These are phyloP conservation scores for Setophaga coronata DNA, from an alignment of 2,113 vertebrate genomes.

Conservation along the genomic window DNA sequence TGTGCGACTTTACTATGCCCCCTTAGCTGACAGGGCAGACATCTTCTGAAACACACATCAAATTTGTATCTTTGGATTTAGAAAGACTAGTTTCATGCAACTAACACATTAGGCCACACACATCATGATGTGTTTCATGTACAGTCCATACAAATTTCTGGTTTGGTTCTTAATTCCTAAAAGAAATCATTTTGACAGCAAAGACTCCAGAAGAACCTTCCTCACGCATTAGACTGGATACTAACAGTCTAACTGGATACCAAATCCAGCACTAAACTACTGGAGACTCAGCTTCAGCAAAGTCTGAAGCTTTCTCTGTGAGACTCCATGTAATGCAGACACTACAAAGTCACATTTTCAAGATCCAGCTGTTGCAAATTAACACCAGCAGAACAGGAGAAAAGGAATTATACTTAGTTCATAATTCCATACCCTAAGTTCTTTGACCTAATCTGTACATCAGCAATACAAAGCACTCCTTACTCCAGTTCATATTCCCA, in stretches of 20 bases:
- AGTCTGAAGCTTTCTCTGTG: background rate
- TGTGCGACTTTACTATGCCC: background rate
- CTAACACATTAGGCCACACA: background rate
- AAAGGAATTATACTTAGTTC: background rate
- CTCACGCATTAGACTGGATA: background rate
- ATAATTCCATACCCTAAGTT: background rate
- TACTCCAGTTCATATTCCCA: background rate
- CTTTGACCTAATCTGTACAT: background rate
- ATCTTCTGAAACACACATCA: background rate
- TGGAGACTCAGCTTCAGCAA: background rate
- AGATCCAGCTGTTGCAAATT: background rate
- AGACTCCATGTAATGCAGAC: background rate
- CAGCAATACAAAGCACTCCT: background rate
- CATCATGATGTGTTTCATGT: accelerated
- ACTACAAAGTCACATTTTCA: background rate
- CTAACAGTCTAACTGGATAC: background rate
- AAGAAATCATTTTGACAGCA: background rate
- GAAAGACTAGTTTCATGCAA: background rate
- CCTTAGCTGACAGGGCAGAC: background rate
- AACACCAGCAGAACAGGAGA: background rate
- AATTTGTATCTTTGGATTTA: background rate
- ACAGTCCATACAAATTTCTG: background rate
- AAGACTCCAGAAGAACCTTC: background rate
- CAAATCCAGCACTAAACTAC: background rate
- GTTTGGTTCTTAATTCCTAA: background rate